Conservation (phyloP, 2,888 invertebrate genomes). For the Camponotus fellah region DNA sequence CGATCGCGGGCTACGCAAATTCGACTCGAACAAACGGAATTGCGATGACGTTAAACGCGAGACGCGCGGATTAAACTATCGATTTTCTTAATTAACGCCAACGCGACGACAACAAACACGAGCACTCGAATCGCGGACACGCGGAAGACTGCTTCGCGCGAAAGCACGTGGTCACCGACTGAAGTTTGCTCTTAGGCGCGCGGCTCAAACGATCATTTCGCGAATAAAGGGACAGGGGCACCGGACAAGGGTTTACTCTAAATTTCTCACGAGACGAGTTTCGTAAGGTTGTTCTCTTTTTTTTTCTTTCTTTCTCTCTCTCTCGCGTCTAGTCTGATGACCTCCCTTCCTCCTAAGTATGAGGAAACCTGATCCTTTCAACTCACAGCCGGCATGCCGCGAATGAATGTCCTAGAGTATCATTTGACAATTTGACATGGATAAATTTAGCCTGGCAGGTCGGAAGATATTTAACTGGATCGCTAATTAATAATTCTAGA, state of each 20-base stretch:
- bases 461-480: not conserved
- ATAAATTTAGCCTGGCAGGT: slow-evolving; percentile 10
- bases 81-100: slow-evolving; percentile 65
- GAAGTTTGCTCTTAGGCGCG: slow-evolving; percentile 74
- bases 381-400: slow-evolving; percentile 64
- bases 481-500: not conserved
- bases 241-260: slow-evolving; percentile 69
- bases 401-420: slow-evolving; percentile 51
- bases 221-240: slow-evolving; percentile 74
- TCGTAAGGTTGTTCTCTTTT: slow-evolving; percentile 70
- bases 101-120: slow-evolving; percentile 62
- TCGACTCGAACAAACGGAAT: not conserved
- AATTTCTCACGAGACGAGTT: slow-evolving; percentile 81
- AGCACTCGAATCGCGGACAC: slow-evolving; percentile 60
- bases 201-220: slow-evolving; percentile 78
- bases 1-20: not conserved
- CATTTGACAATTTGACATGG: slow-evolving; percentile 17
- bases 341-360: not conserved
- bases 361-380: slow-evolving; percentile 75
- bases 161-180: slow-evolving; percentile 80
- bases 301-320: slow-evolving; percentile 38
- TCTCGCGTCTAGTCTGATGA: slow-evolving; percentile 44
- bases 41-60: not conserved
- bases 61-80: slow-evolving; percentile 46
- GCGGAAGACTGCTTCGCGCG: slow-evolving; percentile 73